Evolutionary conservation across 2,797 vertebrate genomes (phyloP), one percentile per base, ranked within the genome.

Genomic region (Centroberyx gerrardi): DNA sequence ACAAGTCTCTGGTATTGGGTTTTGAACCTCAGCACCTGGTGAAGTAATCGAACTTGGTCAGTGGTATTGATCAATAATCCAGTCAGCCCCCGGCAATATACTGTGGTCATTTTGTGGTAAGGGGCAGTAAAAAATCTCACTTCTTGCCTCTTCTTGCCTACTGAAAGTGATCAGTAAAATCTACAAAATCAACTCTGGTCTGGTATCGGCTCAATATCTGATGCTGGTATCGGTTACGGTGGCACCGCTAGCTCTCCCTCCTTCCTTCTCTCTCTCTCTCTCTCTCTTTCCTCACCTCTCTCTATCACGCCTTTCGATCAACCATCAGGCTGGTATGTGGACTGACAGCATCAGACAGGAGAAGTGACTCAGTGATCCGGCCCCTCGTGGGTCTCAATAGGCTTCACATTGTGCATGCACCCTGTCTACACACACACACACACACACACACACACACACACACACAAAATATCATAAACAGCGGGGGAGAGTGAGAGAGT

Each of bases 221-320:
- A 33, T 18, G 55, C 46, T 10, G 13, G 13, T 8, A n/a, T 22
- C 27, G 33, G 22, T 22, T 53, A 12, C 22, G 22, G 38, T 40
- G 8, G 8, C 9, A 40, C 38, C 38, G 9, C 38, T 40, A 2
- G 38, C 38, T 29, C 53, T 55, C 27, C 18, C 38, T 61, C 58
- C 5, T 7, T 60, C 33, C n/a, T 38, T 48, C 52, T 55, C 33
- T 22, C 29, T 36, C 29, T n/a, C 55, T 36, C 55, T 58, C 55
- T 58, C 33, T 59, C 31, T 59, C 33, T 9, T 7, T 17, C 12
- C 18, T 58, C 52, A 15, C n/a, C 64, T 15, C 3, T 14, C 29
- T 13, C 17, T 28, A n/a, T 68, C 60, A 22, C 64, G 62, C 49
- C 56, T 61, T 62, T 62, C 74, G 18, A 6, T 73, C 64, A 68